Evolutionary conservation across 2,888 invertebrate species (phyloP).

Genomic region (Melinaea menophilus): DNA sequence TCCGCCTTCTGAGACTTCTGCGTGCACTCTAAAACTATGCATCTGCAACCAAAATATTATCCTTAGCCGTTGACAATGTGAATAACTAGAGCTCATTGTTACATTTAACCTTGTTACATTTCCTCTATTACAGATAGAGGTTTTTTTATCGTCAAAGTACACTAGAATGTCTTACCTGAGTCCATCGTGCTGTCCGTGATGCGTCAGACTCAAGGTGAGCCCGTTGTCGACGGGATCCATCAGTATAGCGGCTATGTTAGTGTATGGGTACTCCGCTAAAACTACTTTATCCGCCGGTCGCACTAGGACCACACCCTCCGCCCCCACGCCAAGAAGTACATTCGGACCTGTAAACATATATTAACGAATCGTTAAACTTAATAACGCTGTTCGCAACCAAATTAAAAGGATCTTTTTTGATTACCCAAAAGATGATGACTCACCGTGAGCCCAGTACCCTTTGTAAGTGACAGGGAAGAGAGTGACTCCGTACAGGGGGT

Average conservation of each 20-base stretch:
- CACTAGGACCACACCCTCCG: conserved; percentile 93
- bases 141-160: neutral
- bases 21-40: conserved; percentile 94
- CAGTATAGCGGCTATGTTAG: conserved; percentile 93
- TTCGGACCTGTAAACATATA: conserved; percentile 55
- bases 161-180: conserved; percentile 54
- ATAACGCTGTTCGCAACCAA: neutral
- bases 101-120: no score
- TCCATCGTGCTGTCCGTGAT: conserved; percentile 79
- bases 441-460: conserved; percentile 95
- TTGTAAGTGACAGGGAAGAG: conserved; percentile 93
- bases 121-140: no score
- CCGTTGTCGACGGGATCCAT: conserved; percentile 95
- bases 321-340: conserved; percentile 90
- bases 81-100: no score
- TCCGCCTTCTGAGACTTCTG: conserved; percentile 94
- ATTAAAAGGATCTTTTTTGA: neutral
- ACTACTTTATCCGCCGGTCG: conserved; percentile 95
- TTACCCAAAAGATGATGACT: conserved; percentile 36
- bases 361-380: neutral
- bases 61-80: neutral
- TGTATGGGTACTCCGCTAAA: conserved; percentile 92
- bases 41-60: conserved; percentile 68
- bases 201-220: conserved; percentile 91
- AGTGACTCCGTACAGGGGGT: conserved; percentile 93